A percentile compares a stretch with the other conserved stretches of the same genome.
These are phyloP conservation scores for Corythoichthys haematopterus DNA, from an alignment of 2,113 vertebrate species.

Conservation along the genomic window DNA sequence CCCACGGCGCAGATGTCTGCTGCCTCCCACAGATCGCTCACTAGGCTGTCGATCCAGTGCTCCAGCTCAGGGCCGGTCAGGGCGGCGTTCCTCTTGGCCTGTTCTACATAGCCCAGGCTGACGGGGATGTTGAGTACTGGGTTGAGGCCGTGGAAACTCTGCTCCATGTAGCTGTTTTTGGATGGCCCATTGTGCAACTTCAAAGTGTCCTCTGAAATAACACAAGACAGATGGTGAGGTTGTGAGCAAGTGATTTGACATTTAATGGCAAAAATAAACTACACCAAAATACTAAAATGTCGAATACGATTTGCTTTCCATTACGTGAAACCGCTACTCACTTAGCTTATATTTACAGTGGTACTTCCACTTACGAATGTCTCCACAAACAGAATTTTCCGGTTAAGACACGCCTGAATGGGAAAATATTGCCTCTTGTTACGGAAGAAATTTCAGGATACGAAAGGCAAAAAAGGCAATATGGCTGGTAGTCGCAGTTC, in stretches of 20 bases:
- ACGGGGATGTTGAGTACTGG: slow-evolving; percentile 88
- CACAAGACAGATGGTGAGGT: slow-evolving; percentile 8
- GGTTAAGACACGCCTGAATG: too few species aligned
- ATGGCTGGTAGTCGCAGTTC: too few species aligned
- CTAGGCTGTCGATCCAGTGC: slow-evolving; percentile 85
- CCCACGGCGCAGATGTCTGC: slow-evolving; percentile 82
- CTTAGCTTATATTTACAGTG: slow-evolving; percentile 23
- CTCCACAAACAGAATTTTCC: too few species aligned
- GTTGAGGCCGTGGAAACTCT: slow-evolving; percentile 96
- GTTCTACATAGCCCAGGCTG: slow-evolving; percentile 77
- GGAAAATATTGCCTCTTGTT: too few species aligned
- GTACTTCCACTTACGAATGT: not conserved
- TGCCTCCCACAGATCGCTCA: slow-evolving; percentile 82
- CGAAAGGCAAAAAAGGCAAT: too few species aligned
- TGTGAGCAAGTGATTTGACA: slow-evolving; percentile 3
- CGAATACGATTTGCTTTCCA: slow-evolving; percentile 13
- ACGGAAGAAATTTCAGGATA: too few species aligned
- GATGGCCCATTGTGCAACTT: slow-evolving; percentile 84
- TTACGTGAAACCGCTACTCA: slow-evolving; percentile 12
- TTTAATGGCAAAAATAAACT: not conserved
- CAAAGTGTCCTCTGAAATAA: slow-evolving; percentile 81
- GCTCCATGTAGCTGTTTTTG: slow-evolving; percentile 97
- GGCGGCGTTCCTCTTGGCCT: slow-evolving; percentile 80
- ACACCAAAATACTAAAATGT: slow-evolving; percentile 22
- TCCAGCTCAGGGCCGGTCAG: slow-evolving; percentile 78